A percentile compares a stretch with the other conserved stretches of the same genome.
Conservation (phyloP, 2,797 vertebrate genomes). For the Semotilus atromaculatus region DNA sequence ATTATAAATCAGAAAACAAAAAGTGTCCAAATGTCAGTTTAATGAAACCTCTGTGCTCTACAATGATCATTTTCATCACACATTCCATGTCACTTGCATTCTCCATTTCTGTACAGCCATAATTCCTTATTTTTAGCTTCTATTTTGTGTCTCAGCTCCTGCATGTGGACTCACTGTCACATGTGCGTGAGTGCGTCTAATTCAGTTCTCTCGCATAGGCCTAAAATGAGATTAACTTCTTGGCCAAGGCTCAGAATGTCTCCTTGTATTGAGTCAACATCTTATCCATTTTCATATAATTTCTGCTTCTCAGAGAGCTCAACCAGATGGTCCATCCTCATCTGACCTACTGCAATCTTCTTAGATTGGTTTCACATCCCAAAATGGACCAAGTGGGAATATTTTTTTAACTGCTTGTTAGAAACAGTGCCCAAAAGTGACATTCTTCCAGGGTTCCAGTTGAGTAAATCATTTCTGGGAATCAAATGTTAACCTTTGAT, state of each 20-base stretch:
- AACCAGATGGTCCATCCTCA: background rate
- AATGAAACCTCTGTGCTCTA: constrained; percentile 6
- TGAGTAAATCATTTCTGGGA: background rate
- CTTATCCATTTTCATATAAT: background rate
- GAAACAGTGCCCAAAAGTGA: background rate
- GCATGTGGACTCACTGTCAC: background rate
- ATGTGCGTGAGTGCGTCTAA: background rate
- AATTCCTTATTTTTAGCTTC: background rate
- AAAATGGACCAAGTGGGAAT: background rate
- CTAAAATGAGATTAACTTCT: background rate
- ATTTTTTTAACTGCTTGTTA: background rate
- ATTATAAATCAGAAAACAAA: background rate
- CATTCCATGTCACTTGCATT: background rate
- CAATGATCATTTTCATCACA: background rate
- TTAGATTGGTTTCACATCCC: constrained; percentile 15
- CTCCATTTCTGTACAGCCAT: background rate
- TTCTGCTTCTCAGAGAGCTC: background rate
- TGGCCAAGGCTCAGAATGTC: background rate
- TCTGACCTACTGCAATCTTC: background rate
- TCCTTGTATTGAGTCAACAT: background rate
- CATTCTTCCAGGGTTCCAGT: background rate
- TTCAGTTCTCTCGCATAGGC: background rate
- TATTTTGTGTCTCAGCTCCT: background rate
- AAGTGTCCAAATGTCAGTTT: constrained; percentile 9
- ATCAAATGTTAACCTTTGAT: background rate